Conservation (phyloP, 2,797 vertebrate species). For the Malurus splendens region DNA sequence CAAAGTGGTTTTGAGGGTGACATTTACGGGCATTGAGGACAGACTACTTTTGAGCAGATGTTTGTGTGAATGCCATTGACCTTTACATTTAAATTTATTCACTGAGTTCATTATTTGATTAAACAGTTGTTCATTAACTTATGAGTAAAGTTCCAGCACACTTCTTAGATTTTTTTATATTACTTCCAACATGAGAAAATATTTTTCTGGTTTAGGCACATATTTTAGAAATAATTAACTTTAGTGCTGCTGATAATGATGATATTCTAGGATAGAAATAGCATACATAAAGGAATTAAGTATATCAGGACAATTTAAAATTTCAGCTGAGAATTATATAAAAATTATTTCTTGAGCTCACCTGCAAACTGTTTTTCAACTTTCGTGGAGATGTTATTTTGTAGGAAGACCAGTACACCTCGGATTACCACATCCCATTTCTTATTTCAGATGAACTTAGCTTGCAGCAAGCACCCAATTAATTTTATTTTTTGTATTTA, state of each 20-base stretch:
- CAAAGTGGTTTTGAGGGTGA: background rate
- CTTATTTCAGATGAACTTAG: background rate
- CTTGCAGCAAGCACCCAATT: background rate
- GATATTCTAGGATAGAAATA: background rate
- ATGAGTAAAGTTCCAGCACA: background rate
- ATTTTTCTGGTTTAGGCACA: background rate
- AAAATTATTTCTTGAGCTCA: background rate
- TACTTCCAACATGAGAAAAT: background rate
- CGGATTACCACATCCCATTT: background rate
- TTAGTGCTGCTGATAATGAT: background rate
- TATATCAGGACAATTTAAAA: background rate
- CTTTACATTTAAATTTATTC: constrained; percentile 13
- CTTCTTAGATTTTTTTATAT: background rate
- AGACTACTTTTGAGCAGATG: background rate
- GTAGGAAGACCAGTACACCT: background rate
- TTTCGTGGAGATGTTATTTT: background rate
- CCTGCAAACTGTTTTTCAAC: background rate
- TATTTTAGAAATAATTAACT: background rate
- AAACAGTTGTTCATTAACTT: background rate
- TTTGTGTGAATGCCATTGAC: background rate
- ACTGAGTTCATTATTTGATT: background rate
- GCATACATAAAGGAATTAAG: background rate
- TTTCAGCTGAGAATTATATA: background rate
- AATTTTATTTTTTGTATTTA: background rate
- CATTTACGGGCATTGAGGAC: background rate